A percentile compares a stretch with the other conserved stretches of the same genome.
These are phyloP conservation scores for Phaetusa simplex DNA, from an alignment of 2,113 vertebrate genomes.

Conservation along the genomic window DNA sequence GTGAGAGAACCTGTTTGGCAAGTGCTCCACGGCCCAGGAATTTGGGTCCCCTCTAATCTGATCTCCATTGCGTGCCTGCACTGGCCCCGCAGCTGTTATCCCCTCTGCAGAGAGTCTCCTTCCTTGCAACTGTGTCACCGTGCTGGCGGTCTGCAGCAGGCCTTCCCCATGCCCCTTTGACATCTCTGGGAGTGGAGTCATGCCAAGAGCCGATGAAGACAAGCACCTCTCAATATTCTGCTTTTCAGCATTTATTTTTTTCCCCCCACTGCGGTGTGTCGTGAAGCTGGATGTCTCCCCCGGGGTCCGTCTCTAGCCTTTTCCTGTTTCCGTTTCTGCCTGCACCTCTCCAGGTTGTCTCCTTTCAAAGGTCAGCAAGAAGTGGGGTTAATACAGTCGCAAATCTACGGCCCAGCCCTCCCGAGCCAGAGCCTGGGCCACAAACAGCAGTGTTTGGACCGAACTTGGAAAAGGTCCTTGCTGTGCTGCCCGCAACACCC, in stretches of 20 bases:
- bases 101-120: not conserved
- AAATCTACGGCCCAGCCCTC: not conserved
- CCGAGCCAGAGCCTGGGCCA: not conserved
- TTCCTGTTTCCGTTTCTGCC: not conserved
- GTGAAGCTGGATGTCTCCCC: not conserved
- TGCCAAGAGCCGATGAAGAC: not conserved
- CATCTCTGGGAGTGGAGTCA: not conserved
- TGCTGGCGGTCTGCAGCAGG: not conserved
- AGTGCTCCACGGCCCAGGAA: not conserved
- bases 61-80: not conserved
- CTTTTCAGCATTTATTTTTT: not conserved
- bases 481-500: not conserved
- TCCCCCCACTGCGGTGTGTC: not conserved
- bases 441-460: not conserved
- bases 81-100: not conserved
- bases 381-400: not conserved
- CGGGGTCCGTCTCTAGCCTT: not conserved
- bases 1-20: not conserved
- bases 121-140: accelerated
- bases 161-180: not conserved
- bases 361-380: not conserved
- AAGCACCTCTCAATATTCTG: not conserved
- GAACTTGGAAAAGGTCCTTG: not conserved
- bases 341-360: not conserved
- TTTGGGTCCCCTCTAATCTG: not conserved